These are phyloP conservation scores for Trichopoda pennipes DNA, from an alignment of 2,888 invertebrate genomes.

Conservation along the genomic window DNA sequence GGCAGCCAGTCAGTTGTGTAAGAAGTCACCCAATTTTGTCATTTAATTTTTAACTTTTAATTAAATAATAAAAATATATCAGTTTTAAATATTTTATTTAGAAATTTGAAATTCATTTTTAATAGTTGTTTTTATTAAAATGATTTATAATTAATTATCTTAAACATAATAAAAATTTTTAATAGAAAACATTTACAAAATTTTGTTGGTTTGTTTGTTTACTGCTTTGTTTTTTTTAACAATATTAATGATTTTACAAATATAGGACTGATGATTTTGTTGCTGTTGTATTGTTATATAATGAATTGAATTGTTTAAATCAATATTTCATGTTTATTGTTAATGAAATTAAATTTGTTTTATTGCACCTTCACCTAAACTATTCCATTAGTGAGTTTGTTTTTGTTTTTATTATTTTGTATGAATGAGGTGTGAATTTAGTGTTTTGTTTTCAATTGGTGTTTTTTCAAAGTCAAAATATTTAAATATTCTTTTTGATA, in stretches of 20 bases:
- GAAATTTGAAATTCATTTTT: constrained; percentile 12
- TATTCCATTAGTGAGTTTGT: constrained; percentile 68
- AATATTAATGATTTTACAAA: constrained; percentile 46
- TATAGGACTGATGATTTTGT: constrained; percentile 56
- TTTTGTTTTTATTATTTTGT: constrained; percentile 46
- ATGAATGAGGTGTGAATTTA: constrained; percentile 58
- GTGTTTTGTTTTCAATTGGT: constrained; percentile 4
- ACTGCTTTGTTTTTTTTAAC: constrained; percentile 24
- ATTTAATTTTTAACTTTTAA: too few relatives aligned
- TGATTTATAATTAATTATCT: constrained; percentile 40
- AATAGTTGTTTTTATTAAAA: constrained; percentile 39
- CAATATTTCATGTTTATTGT: constrained; percentile 55
- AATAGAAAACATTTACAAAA: constrained; percentile 66
- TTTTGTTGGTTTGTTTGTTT: constrained; percentile 13
- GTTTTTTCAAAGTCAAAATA: neutral
- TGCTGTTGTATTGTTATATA: constrained; percentile 24
- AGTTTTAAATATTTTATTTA: constrained; percentile 11
- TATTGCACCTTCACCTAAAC: constrained; percentile 76
- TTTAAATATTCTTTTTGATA: neutral
- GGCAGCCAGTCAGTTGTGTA: too few relatives aligned
- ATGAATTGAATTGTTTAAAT: constrained; percentile 17
- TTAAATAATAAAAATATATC: constrained; percentile 17
- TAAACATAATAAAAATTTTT: constrained; percentile 60
- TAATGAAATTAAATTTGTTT: constrained; percentile 73
- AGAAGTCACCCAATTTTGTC: too few relatives aligned